Percentiles rank a stretch among this genome's conserved stretches.
phyloP scores from a whole-genome alignment of 30 jellyfish, hydroid and myxozoan genomes.

The Hydractinia symbiolongicarpus region DNA sequence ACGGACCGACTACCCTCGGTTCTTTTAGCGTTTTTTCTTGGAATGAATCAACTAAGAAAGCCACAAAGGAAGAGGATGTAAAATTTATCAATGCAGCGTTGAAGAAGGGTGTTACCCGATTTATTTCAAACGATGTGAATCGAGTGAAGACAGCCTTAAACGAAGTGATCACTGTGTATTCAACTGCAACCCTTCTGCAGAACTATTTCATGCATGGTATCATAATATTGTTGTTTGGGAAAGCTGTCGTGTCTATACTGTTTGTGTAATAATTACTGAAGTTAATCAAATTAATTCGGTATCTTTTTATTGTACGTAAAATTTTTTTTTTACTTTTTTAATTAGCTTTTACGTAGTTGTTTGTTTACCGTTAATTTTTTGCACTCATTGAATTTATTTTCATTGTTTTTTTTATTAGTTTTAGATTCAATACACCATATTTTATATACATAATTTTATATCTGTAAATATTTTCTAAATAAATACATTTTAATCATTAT shows the following conservation, averaged over 20 bases:
- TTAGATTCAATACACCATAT: no score
- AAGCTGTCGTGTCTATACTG: background rate
- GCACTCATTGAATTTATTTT: no score
- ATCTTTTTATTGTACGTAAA: no score
- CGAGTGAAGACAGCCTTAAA: conserved; percentile 26
- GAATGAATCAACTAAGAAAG: background rate
- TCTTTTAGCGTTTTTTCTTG: conserved; percentile 1
- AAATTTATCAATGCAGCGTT: background rate
- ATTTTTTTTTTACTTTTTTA: no score
- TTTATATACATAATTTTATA: no score
- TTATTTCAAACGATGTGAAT: conserved; percentile 24
- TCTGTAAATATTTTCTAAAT: no score
- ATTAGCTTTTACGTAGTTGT: no score
- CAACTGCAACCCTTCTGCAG: background rate
- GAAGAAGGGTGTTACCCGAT: conserved; percentile 15
- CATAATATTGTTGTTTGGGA: background rate
- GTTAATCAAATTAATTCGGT: no score
- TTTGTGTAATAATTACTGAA: no score
- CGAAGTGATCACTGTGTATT: conserved; percentile 1
- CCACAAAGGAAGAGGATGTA: conserved; percentile 17
- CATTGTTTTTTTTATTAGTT: no score
- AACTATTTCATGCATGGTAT: background rate
- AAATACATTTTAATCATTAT: no score
- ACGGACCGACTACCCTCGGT: conserved; percentile 3
- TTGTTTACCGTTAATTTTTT: no score